These are phyloP conservation scores for Drosophila mercatorum DNA, from an alignment of 2,888 invertebrate genomes.

Conservation along the genomic window DNA sequence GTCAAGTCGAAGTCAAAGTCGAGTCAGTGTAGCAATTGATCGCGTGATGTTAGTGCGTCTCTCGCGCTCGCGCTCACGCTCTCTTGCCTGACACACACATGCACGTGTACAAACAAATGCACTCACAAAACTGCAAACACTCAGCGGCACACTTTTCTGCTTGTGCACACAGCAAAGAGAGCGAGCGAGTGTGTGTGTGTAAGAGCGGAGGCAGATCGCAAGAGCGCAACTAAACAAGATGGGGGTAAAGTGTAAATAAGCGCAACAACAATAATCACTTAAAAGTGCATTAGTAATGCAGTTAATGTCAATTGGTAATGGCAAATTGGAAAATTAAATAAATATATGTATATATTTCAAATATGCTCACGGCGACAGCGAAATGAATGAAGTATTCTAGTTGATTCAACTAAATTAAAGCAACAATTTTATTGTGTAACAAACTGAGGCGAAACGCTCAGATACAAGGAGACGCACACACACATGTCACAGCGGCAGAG, in stretches of 20 bases:
- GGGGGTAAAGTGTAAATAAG: constrained; percentile 38
- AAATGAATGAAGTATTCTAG: constrained; percentile 34
- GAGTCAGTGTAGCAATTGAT: constrained; percentile 37
- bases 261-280: constrained; percentile 36
- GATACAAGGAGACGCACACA: constrained; percentile 43
- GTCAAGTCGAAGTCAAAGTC: constrained; percentile 40
- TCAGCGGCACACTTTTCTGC: constrained; percentile 53
- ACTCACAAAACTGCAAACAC: constrained; percentile 33
- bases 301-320: constrained; percentile 36
- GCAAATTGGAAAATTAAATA: constrained; percentile 20
- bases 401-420: constrained; percentile 51
- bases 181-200: not conserved
- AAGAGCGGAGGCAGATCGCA: constrained; percentile 17
- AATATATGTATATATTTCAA: constrained; percentile 2
- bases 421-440: constrained; percentile 75
- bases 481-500: constrained; percentile 21
- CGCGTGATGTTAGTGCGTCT: constrained; percentile 52
- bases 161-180: constrained; percentile 22
- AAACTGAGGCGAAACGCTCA: constrained; percentile 55
- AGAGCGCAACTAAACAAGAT: constrained; percentile 36
- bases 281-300: constrained; percentile 45
- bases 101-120: constrained; percentile 34
- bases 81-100: constrained; percentile 11
- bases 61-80: constrained; percentile 1
- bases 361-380: constrained; percentile 12